Evolutionary conservation across 64 coral and sea anemone species (phyloP).

Genomic region (Platygyra sinensis): DNA sequence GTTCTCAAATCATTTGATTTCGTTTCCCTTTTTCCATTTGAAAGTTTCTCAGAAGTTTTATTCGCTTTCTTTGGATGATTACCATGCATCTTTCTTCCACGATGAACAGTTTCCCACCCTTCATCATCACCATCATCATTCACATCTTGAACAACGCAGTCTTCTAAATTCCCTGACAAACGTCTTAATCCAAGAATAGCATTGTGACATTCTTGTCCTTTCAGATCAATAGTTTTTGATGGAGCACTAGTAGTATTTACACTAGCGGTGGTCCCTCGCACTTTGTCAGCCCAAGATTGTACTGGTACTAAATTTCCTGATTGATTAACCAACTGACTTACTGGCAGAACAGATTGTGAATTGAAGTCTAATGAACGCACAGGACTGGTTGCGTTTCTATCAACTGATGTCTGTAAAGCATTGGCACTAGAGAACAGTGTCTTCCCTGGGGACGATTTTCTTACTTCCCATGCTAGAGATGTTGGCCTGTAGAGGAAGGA

Average conservation of each 20-base stretch:
- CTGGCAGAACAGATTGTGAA: neutral
- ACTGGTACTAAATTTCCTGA: neutral
- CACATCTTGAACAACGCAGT: conserved; percentile 10
- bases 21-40: conserved; percentile 1
- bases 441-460: conserved; percentile 90
- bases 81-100: conserved; percentile 68
- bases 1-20: conserved; percentile 8
- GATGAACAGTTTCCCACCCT: conserved; percentile 96
- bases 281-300: conserved; percentile 65
- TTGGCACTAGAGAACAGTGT: conserved; percentile 73
- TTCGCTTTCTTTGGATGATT: conserved; percentile 9
- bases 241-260: neutral
- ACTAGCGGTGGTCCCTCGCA: conserved; percentile 26
- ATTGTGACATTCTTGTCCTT: neutral
- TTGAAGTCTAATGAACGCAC: conserved; percentile 42
- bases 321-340: neutral
- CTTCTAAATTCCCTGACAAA: neutral
- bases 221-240: conserved; percentile 18
- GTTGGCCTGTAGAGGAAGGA: conserved; percentile 61
- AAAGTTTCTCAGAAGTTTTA: neutral
- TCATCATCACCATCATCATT: conserved; percentile 71
- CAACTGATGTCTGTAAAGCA: conserved; percentile 30
- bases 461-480: conserved; percentile 94
- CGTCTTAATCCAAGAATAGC: neutral
- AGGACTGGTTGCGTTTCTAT: conserved; percentile 33